These are phyloP conservation scores for Falcunculus frontatus DNA, from an alignment of 2,113 vertebrate genomes.

Conservation along the genomic window DNA sequence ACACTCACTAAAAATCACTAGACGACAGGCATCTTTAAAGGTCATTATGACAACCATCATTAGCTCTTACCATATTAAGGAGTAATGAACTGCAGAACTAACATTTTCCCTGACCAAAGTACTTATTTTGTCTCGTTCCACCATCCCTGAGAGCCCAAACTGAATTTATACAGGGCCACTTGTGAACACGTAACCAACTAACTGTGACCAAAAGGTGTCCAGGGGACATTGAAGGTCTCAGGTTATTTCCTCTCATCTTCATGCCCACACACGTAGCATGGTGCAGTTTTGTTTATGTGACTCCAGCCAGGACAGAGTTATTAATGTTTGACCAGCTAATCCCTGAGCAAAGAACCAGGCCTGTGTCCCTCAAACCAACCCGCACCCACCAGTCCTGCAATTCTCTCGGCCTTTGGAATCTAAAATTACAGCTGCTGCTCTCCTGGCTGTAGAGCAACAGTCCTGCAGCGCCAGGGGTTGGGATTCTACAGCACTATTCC, in stretches of 20 bases:
- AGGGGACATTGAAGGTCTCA: neutral
- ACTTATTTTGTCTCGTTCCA: neutral
- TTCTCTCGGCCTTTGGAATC: neutral
- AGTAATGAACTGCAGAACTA: neutral
- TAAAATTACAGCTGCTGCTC: neutral
- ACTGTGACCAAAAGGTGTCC: neutral
- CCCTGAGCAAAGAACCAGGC: neutral
- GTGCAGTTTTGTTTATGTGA: neutral
- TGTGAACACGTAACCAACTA: neutral
- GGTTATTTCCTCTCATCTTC: neutral
- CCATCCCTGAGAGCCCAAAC: neutral
- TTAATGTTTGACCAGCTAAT: neutral
- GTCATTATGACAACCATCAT: neutral
- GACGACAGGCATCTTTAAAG: neutral
- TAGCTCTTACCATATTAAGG: neutral
- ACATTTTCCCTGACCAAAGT: neutral
- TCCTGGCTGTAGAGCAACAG: neutral
- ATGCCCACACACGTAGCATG: neutral
- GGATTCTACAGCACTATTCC: neutral
- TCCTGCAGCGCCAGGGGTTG: fast-evolving
- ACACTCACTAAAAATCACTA: neutral
- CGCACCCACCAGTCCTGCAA: neutral
- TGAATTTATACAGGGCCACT: neutral
- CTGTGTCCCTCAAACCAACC: neutral
- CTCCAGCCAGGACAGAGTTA: neutral